Conservation (phyloP, 30 jellyfish, hydroid and myxozoan species). For the Rhopilema esculentum region DNA sequence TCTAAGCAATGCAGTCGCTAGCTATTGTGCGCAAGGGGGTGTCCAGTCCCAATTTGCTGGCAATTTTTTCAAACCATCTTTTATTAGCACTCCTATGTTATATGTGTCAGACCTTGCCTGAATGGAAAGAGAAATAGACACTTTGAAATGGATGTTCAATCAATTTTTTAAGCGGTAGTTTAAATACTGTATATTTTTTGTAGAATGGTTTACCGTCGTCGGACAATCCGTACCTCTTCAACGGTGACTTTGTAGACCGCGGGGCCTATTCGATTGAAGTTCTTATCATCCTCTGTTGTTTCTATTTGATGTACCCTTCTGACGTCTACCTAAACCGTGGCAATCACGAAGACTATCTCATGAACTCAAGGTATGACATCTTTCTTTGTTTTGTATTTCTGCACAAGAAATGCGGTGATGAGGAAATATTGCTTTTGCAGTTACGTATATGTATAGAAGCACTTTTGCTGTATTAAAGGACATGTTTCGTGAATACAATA, state of each 20-base stretch:
- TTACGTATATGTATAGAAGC: too few species aligned
- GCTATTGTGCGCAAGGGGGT: too few species aligned
- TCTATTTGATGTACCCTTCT: conserved; percentile 67
- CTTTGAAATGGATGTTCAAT: too few species aligned
- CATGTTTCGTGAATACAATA: neutral
- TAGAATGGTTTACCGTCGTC: conserved; percentile 87
- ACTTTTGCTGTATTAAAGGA: neutral
- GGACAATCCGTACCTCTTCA: conserved; percentile 82
- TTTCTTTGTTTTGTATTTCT: neutral
- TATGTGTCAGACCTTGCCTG: too few species aligned
- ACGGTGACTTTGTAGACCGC: conserved; percentile 89
- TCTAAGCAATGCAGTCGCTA: too few species aligned
- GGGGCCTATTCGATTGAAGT: conserved; percentile 78
- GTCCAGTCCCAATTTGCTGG: too few species aligned
- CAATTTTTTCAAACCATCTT: too few species aligned
- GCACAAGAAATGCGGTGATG: neutral
- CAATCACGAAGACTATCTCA: conserved; percentile 71
- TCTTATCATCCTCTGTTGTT: conserved; percentile 73
- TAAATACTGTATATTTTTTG: neutral
- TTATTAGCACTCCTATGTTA: too few species aligned
- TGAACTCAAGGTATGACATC: conserved; percentile 76
- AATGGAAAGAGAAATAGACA: too few species aligned
- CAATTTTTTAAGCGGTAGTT: neutral
- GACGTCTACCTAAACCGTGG: conserved; percentile 79
- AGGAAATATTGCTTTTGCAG: too few species aligned